Evolutionary conservation across 1,140 invertebrate genomes (phyloP).

Genomic region (Homalodisca vitripennis): DNA sequence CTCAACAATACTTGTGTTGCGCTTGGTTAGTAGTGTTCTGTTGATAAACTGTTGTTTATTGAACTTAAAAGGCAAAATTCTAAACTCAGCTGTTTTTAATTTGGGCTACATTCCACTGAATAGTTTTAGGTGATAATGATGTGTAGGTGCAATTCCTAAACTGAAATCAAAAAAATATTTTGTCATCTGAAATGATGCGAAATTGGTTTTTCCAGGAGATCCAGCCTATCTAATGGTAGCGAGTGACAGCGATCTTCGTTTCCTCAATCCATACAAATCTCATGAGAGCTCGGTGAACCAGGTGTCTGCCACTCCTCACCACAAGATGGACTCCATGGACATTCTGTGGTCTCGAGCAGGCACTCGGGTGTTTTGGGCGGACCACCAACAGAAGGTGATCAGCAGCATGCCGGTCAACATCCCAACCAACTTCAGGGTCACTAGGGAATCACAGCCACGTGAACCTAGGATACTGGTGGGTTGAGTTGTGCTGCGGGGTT

Average conservation of each 20-base stretch:
- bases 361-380: conserved; percentile 25
- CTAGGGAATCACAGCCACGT: background rate
- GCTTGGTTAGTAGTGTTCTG: conserved; percentile 45
- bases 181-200: too few species aligned
- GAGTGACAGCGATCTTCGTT: conserved; percentile 60
- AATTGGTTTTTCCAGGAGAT: conserved; percentile 49
- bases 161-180: too few species aligned
- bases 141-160: too few species aligned
- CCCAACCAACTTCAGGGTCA: background rate
- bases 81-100: too few species aligned
- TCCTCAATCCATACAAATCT: conserved; percentile 46
- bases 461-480: conserved; percentile 12
- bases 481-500: conserved; percentile 29
- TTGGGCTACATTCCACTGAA: too few species aligned
- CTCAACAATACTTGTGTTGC: conserved; percentile 52
- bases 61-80: too few species aligned
- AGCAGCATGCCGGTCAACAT: conserved; percentile 2
- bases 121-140: too few species aligned
- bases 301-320: conserved; percentile 38
- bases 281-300: conserved; percentile 36
- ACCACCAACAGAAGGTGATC: conserved; percentile 15
- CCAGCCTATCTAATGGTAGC: conserved; percentile 61
- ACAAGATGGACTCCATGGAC: conserved; percentile 58
- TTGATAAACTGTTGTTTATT: background rate
- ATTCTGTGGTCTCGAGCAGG: conserved; percentile 46